These are phyloP conservation scores for Laupala kohalensis DNA, from an alignment of 1,140 invertebrate genomes.

Conservation along the genomic window DNA sequence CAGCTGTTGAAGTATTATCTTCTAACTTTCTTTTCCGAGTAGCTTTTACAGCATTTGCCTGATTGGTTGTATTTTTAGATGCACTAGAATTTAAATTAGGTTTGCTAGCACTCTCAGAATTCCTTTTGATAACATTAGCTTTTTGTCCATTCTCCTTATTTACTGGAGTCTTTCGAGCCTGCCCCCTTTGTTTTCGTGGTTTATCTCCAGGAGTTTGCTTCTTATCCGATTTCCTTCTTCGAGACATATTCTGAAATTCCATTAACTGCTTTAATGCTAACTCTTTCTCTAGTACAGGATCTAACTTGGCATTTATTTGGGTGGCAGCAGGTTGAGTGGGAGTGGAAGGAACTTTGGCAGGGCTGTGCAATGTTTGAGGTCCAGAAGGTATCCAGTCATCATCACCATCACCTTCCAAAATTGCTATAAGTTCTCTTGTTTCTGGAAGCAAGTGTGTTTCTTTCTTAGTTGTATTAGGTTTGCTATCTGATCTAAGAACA, in stretches of 20 bases:
- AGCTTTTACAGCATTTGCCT: neutral
- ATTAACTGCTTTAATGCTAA: conserved; percentile 37
- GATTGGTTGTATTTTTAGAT: neutral
- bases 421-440: conserved; percentile 29
- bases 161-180: conserved; percentile 1
- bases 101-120: neutral
- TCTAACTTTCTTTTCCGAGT: neutral
- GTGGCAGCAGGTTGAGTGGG: conserved; percentile 12
- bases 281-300: conserved; percentile 32
- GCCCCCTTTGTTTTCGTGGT: neutral
- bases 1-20: neutral
- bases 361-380: neutral
- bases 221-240: conserved; percentile 4
- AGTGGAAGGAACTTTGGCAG: neutral
- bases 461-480: neutral
- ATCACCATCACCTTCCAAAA: conserved; percentile 35
- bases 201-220: conserved; percentile 1
- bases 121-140: neutral
- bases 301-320: conserved; percentile 21
- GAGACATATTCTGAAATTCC: conserved; percentile 25
- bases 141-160: neutral
- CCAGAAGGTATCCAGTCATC: conserved; percentile 27
- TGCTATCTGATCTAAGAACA: conserved; percentile 11
- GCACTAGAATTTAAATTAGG: neutral
- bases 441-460: neutral